Conservation (phyloP, 1,140 invertebrate genomes). For the Drosophila tsacasi region DNA sequence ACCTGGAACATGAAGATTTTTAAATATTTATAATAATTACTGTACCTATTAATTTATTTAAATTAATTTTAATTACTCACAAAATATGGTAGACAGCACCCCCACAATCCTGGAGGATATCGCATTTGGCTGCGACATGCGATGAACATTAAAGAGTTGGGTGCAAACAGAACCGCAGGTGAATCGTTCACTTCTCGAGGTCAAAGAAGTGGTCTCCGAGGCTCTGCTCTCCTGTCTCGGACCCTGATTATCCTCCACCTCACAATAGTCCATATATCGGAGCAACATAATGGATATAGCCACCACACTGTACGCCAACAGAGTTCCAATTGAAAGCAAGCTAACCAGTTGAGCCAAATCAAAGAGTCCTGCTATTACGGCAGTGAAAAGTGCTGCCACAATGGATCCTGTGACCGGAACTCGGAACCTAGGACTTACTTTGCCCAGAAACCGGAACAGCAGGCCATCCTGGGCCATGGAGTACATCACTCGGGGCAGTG, state of each 20-base stretch:
- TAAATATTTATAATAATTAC: too few species aligned
- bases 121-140: slow-evolving; percentile 53
- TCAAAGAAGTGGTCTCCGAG: slow-evolving; percentile 66
- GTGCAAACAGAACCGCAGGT: slow-evolving; percentile 56
- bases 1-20: slow-evolving; percentile 29
- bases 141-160: slow-evolving; percentile 72
- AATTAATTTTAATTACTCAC: slow-evolving; percentile 38
- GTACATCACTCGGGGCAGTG: slow-evolving; percentile 93
- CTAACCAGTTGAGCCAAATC: slow-evolving; percentile 95
- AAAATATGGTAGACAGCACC: slow-evolving; percentile 60
- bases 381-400: slow-evolving; percentile 89
- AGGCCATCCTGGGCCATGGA: slow-evolving; percentile 95
- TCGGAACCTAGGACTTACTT: slow-evolving; percentile 88
- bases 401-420: slow-evolving; percentile 92
- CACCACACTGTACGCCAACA: slow-evolving; percentile 96
- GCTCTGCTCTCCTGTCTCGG: slow-evolving; percentile 14
- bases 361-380: slow-evolving; percentile 94
- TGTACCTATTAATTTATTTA: too few species aligned
- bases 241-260: slow-evolving; percentile 39
- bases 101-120: slow-evolving; percentile 73
- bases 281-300: slow-evolving; percentile 95
- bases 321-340: slow-evolving; percentile 98
- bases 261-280: slow-evolving; percentile 82
- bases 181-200: slow-evolving; percentile 50
- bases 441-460: slow-evolving; percentile 91